Evolutionary conservation across 2,888 invertebrate species (phyloP).

Genomic region (Melieria crassipennis): DNA sequence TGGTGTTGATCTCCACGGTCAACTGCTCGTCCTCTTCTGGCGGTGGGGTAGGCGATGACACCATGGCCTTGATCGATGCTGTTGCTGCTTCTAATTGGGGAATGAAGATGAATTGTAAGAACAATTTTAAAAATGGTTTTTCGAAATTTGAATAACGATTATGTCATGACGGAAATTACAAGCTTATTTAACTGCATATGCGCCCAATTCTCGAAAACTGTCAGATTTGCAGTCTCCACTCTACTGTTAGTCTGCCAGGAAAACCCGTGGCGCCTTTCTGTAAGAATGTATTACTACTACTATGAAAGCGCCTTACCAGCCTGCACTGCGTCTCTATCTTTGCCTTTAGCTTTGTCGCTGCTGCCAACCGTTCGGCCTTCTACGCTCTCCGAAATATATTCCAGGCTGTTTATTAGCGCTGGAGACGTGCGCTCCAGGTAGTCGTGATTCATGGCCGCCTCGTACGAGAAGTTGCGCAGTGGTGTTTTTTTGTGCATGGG

Average conservation of each 20-base stretch:
- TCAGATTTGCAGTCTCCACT: too few relatives aligned
- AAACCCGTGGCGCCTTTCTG: too few relatives aligned
- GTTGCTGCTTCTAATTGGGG: slow-evolving; percentile 11
- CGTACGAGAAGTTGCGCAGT: slow-evolving; percentile 56
- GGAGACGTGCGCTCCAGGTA: slow-evolving; percentile 55
- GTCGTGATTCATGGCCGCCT: slow-evolving; percentile 56
- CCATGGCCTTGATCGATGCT: slow-evolving; percentile 39
- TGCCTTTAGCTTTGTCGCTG: slow-evolving; percentile 15
- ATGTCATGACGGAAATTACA: too few relatives aligned
- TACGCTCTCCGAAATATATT: slow-evolving; percentile 49
- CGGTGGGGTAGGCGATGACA: slow-evolving; percentile 53
- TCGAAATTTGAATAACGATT: too few relatives aligned
- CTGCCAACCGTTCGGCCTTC: not conserved
- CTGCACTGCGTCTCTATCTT: slow-evolving; percentile 4
- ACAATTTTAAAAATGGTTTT: not conserved
- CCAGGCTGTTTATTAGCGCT: slow-evolving; percentile 55
- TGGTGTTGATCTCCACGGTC: slow-evolving; percentile 60
- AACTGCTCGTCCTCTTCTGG: slow-evolving; percentile 62
- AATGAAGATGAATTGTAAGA: not conserved
- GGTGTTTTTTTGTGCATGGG: slow-evolving; percentile 50
- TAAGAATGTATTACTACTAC: not conserved
- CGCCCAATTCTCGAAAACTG: too few relatives aligned
- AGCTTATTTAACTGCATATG: not conserved
- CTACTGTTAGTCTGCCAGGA: too few relatives aligned
- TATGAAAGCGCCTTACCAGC: slow-evolving; percentile 9